Conservation (phyloP, 2,797 vertebrate genomes). For the Dendrocincla fuliginosa region DNA sequence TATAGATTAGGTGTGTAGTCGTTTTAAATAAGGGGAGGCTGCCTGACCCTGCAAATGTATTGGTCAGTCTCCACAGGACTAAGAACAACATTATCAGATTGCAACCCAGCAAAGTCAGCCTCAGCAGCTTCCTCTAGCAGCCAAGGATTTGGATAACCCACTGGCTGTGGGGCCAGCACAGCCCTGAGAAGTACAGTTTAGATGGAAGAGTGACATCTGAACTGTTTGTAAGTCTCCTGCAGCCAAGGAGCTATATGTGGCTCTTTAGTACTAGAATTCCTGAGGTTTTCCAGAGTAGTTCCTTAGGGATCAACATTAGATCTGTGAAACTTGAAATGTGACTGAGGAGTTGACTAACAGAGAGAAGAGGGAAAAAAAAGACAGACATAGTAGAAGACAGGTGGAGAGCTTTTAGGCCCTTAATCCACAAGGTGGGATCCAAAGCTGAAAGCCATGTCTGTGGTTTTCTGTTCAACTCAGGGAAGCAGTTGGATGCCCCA, state of each 20-base stretch:
- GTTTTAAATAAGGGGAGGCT: background rate
- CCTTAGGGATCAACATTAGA: background rate
- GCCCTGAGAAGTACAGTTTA: background rate
- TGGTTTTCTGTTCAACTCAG: background rate
- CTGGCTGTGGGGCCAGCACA: background rate
- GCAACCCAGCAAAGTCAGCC: background rate
- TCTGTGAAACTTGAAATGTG: background rate
- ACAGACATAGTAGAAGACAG: background rate
- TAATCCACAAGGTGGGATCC: background rate
- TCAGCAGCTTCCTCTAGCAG: background rate
- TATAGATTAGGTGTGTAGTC: background rate
- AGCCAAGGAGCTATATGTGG: accelerated
- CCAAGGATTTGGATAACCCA: background rate
- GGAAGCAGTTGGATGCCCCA: background rate
- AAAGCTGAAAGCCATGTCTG: background rate
- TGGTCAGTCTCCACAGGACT: background rate
- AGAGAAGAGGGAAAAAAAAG: background rate
- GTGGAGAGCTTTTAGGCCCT: background rate
- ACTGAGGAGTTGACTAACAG: background rate
- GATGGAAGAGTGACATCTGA: background rate
- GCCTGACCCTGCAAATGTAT: background rate
- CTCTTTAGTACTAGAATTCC: background rate
- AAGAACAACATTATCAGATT: accelerated
- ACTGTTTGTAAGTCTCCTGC: background rate
- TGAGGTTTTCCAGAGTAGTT: background rate